These are phyloP conservation scores for Halesus radiatus DNA, from an alignment of 1,140 invertebrate genomes.

Conservation along the genomic window DNA sequence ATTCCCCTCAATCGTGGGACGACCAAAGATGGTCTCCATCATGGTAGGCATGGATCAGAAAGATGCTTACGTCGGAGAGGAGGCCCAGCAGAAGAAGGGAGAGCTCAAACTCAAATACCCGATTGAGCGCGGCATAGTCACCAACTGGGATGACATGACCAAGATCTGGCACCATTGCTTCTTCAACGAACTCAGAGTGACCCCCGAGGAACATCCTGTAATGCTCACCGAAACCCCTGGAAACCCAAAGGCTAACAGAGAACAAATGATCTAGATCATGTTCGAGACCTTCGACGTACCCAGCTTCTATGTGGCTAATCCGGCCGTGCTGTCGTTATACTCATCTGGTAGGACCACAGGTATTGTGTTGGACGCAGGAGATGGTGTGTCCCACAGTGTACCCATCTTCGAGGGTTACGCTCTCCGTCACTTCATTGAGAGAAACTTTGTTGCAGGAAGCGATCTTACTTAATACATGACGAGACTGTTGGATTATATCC, in stretches of 20 bases:
- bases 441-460: slow-evolving; percentile 89
- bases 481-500: slow-evolving; percentile 92
- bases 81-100: slow-evolving; percentile 92
- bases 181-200: slow-evolving; percentile 95
- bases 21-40: slow-evolving; percentile 85
- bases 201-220: slow-evolving; percentile 94
- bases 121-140: slow-evolving; percentile 95
- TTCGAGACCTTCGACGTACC: slow-evolving; percentile 85
- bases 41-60: slow-evolving; percentile 98
- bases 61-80: slow-evolving; percentile 72
- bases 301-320: slow-evolving; percentile 92
- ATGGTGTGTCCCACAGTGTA: slow-evolving; percentile 91
- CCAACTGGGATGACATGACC: slow-evolving; percentile 98
- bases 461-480: slow-evolving; percentile 92
- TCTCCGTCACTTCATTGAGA: slow-evolving; percentile 88
- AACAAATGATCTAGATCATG: slow-evolving; percentile 87
- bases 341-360: slow-evolving; percentile 93
- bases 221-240: slow-evolving; percentile 93
- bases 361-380: slow-evolving; percentile 90
- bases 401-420: slow-evolving; percentile 93
- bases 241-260: slow-evolving; percentile 90
- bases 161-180: slow-evolving; percentile 97
- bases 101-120: slow-evolving; percentile 94
- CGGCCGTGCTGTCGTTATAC: slow-evolving; percentile 88
- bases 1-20: slow-evolving; percentile 86